Evolutionary conservation across 2,888 invertebrate species (phyloP), one percentile per base, ranked within the genome.

Genomic region (Acrocyrtus sp.): DNA sequence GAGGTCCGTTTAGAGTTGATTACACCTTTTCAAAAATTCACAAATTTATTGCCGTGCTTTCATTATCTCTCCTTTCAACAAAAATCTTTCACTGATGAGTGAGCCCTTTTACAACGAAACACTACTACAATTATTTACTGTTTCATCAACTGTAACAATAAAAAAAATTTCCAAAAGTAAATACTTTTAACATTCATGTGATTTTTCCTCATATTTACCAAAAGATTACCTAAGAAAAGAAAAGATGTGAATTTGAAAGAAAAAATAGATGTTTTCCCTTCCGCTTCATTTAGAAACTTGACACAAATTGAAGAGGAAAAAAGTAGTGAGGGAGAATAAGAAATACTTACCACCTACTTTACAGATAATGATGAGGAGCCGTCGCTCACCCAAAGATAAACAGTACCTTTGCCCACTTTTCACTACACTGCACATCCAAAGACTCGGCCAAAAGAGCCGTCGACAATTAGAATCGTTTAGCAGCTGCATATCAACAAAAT

Each of bases 21-120:
- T 70, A 62, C 69, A 70, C 69, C 61, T 62, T 61, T 62, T 62
- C 54, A 56, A 34, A 19, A 60, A 48, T 62, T 60, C 47, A 56
- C 34, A 19, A 60, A 48, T 62, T 60, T 60, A 47, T 60, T 47
- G 41, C 60, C 17, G 24, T 47, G 24, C 47, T 60, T 47, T 60
- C 60, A 47, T 57, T 57, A 58, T 60, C 56, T 56, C 29, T 12
- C 24, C 6, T 56, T 22, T 34, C 41, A 43, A 43, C 26, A 45
- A 43, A 3, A 43, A 47, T 47, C 47, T 21, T 57, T 15, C 29
- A 34, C 27, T 27, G 22, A 21, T 39, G 19, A 10, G 12, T 34
- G n/a, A n/a, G n/a, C n/a, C n/a, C n/a, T 34, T 34, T 34, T 34
- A 34, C 34, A 34, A 34, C 6, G 5, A 34, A 34, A 34, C 34